Evolutionary conservation across 2,888 invertebrate genomes (phyloP), one percentile per base, ranked within the genome.

Genomic region (Sepiola atlantica): DNA sequence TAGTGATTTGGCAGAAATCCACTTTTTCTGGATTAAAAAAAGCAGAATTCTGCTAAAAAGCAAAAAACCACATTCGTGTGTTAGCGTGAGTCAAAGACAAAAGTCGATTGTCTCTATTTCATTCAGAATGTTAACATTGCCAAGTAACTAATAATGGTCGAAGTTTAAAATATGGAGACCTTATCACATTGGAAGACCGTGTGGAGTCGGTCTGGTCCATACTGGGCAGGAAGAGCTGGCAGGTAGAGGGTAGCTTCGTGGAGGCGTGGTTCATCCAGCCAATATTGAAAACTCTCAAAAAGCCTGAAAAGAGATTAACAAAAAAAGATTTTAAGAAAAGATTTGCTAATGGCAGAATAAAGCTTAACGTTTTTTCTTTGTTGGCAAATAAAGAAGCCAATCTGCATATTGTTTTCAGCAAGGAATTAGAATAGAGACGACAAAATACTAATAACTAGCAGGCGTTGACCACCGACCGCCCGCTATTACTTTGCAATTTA

Each of bases 181-280:
- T 95, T 96, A 94, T 96, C 95, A 93, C 96, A 96, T 94, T 97
- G 98, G 94, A 98, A 97, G 90, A 98, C 98, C 61, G 98, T 97
- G 2, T 98, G 97, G 93, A 98, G 97, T 95, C 98, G 98, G 94
- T 98, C 98, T 16, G 98, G 98, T 97, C 98, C 98, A 96, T 98
- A 98, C 96, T 98, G 98, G 0, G 98, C 98, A 20, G 98, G 98
- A 91, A 98, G 97, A 77, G 98, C 98, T 61, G 98, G 98, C 94
- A 98, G 97, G 97, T 98, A 98, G 35, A 98, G 97, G 93, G 98
- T 98, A 1, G 98, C 97, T 96, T 98, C 98, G 96, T 98, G 98
- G 4, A 98, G 97, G 94, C 98, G 97, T 0, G 98, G 98, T 96
- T 98, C 98, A 96, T 98, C 98, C 94, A 98, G 97, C 99, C 99